phyloP scores from a whole-genome alignment of 2,888 invertebrate genomes.

The Branchipolynoe longqiensis region DNA sequence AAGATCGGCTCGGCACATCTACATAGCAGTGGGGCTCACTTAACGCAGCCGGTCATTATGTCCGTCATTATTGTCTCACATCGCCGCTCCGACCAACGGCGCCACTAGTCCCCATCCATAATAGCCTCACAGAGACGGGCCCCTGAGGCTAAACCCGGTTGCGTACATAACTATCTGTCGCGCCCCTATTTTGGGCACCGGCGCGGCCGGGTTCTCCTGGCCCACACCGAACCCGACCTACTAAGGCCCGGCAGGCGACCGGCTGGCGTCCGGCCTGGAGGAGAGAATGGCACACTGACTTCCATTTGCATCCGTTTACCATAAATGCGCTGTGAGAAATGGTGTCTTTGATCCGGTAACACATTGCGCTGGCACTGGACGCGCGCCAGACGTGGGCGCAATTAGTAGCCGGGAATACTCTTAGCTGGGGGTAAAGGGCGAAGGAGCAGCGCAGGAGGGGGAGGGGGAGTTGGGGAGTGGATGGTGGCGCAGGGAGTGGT shows the following conservation, averaged over 20 bases:
- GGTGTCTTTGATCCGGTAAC: slow-evolving; percentile 1
- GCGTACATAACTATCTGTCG: neutral
- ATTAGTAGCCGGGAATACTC: slow-evolving; percentile 9
- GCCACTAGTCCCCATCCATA: neutral
- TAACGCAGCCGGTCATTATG: too few relatives aligned
- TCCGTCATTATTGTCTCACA: neutral
- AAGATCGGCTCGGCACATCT: too few relatives aligned
- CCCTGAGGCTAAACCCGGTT: neutral
- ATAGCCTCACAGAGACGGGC: neutral
- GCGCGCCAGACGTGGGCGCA: neutral
- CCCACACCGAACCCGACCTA: neutral
- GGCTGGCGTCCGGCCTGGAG: neutral
- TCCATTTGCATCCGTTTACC: slow-evolving; percentile 18
- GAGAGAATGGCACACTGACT: neutral
- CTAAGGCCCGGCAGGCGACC: neutral
- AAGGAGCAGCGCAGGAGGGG: too few relatives aligned
- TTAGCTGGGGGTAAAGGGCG: neutral
- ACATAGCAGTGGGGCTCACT: too few relatives aligned
- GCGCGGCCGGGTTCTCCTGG: too few relatives aligned
- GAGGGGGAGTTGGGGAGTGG: too few relatives aligned
- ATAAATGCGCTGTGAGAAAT: slow-evolving; percentile 15
- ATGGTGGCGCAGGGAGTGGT: too few relatives aligned
- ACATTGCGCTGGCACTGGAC: neutral
- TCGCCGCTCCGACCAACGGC: too few relatives aligned
- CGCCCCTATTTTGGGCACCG: neutral